These are phyloP conservation scores for Trachops cirrhosus DNA, from an alignment of 2,797 vertebrate genomes.

Conservation along the genomic window DNA sequence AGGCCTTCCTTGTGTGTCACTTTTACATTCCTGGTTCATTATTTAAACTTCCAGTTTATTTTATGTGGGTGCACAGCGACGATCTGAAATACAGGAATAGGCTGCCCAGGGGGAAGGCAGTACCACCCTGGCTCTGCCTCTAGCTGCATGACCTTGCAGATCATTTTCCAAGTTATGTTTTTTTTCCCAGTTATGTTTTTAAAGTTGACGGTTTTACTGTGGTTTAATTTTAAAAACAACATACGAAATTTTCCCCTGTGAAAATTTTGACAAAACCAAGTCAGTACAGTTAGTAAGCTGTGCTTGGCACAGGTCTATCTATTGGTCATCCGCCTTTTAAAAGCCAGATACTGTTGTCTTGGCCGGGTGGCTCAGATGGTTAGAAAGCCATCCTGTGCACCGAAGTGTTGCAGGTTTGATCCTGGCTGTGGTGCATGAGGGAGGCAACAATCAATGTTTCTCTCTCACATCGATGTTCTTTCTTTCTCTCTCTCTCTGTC, in stretches of 20 bases:
- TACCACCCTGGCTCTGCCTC: not conserved
- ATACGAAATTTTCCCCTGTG: not conserved
- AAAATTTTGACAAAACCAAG: not conserved
- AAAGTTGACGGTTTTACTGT: not conserved
- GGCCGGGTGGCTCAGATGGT: not conserved
- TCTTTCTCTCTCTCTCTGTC: no score
- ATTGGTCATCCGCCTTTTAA: not conserved
- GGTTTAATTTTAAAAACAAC: slow-evolving; percentile 14
- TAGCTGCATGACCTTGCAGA: not conserved
- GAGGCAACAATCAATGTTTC: no score
- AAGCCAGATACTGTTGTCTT: not conserved
- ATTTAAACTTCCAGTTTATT: not conserved
- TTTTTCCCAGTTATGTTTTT: not conserved
- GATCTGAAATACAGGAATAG: not conserved
- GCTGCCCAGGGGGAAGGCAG: not conserved
- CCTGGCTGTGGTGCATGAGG: no score
- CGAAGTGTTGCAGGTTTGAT: not conserved
- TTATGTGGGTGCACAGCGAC: not conserved
- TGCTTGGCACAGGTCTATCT: not conserved
- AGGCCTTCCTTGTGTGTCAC: not conserved
- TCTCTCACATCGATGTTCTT: no score
- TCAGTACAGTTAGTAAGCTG: not conserved
- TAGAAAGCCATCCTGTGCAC: not conserved
- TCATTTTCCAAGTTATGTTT: not conserved
- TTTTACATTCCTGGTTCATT: not conserved